These are phyloP conservation scores for Anas georgica DNA, from an alignment of 2,797 vertebrate species.

Conservation along the genomic window DNA sequence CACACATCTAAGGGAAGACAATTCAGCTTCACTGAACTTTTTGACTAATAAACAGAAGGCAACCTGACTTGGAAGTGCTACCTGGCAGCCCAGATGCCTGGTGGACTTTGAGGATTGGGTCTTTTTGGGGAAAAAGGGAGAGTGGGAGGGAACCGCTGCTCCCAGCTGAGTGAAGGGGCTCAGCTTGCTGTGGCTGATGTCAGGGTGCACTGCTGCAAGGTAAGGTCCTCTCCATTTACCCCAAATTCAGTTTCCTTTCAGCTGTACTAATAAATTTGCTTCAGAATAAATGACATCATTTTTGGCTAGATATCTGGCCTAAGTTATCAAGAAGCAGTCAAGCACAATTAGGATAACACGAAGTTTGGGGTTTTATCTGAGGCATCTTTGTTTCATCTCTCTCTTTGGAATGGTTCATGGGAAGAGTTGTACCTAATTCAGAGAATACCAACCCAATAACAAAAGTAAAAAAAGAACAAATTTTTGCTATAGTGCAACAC, in stretches of 20 bases:
- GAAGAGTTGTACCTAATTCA: not conserved
- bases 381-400: not conserved
- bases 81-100: not conserved
- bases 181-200: not conserved
- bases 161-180: fast-evolving
- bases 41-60: not conserved
- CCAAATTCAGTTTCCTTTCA: not conserved
- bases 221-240: not conserved
- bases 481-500: not conserved
- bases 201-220: fast-evolving
- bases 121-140: not conserved
- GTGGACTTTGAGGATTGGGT: not conserved
- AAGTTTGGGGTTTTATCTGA: not conserved
- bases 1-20: not conserved
- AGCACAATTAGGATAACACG: not conserved
- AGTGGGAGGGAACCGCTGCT: not conserved
- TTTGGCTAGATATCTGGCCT: not conserved
- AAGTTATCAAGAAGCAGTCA: not conserved
- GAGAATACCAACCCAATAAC: not conserved
- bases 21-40: not conserved
- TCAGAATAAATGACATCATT: not conserved
- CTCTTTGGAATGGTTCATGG: not conserved
- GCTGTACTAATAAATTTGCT: not conserved
- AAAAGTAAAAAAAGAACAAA: not conserved
- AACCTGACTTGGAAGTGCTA: not conserved